These are phyloP conservation scores for Aphodius sticticus DNA, from an alignment of 2,888 invertebrate genomes.

Conservation along the genomic window DNA sequence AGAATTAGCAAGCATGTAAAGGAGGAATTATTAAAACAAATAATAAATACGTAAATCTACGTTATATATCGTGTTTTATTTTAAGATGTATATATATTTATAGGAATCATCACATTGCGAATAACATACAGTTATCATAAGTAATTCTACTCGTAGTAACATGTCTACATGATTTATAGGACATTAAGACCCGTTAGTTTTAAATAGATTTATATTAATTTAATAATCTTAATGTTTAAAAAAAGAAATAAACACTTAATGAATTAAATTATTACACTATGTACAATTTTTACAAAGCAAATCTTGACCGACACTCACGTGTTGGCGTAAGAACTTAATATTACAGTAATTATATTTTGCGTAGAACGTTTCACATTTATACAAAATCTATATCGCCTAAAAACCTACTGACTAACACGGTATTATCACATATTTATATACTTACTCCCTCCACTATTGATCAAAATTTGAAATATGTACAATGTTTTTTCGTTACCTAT, in stretches of 20 bases:
- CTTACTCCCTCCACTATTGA: slow-evolving; percentile 11
- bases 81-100: slow-evolving; percentile 33
- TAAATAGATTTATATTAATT: slow-evolving; percentile 33
- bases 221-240: slow-evolving; percentile 24
- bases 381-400: slow-evolving; percentile 19
- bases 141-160: slow-evolving; percentile 36
- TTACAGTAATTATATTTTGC: background rate
- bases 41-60: slow-evolving; percentile 24
- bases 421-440: slow-evolving; percentile 22
- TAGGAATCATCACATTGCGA: slow-evolving; percentile 42
- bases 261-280: slow-evolving; percentile 31
- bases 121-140: slow-evolving; percentile 33
- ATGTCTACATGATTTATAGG: slow-evolving; percentile 35
- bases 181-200: slow-evolving; percentile 38
- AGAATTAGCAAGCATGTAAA: slow-evolving; percentile 71
- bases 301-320: slow-evolving; percentile 23
- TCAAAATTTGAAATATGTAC: slow-evolving; percentile 23
- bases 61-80: slow-evolving; percentile 38
- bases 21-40: slow-evolving; percentile 54
- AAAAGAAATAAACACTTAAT: slow-evolving; percentile 11
- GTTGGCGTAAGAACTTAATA: slow-evolving; percentile 6
- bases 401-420: slow-evolving; percentile 20
- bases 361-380: slow-evolving; percentile 11
- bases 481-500: background rate
- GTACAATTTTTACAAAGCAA: slow-evolving; percentile 32